Base-by-base conservation (phyloP, 2,888 invertebrate genomes). In the Poecilus cupreus region DNA sequence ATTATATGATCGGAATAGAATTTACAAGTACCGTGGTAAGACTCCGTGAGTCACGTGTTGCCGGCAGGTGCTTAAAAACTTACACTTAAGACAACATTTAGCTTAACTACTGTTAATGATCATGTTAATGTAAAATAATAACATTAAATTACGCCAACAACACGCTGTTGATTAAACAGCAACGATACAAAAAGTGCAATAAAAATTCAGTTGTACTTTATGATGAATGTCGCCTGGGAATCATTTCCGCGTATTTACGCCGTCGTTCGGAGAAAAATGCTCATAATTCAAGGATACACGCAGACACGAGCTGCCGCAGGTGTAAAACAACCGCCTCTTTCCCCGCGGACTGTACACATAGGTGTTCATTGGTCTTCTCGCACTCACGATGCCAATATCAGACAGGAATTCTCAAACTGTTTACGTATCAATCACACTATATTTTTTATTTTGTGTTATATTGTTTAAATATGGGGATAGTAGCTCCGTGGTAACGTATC, bases 211-310 rank as follows among this genome's bases (percentile, higher is more conserved):
- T 18, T 24, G 60, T 60, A 64, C 64, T 22, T 78, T 60, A 78
- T 64, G 60, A 78, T 78, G 37, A 76, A 75, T 75, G 51, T 54
- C 32, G 32, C 32, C 4, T 32, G 39, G 20, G 24, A 32, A 32
- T 32, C 32, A 72, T 80, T 80, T 80, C 80, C 80, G 80, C 72
- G 80, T 80, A 80, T 80, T 80, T 72, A 80, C 80, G 22, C 22
- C 57, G 24, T 22, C 13, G 24, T 80, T 80, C 80, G 26, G 20
- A 72, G 80, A 70, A 80, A 80, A 80, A 80, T 80, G 24, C 32
- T 51, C 57, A 72, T 80, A 80, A 80, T 80, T 80, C 80, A 80
- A 80, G 80, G 80, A 80, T 80, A 80, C 18, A 51, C 26, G 32
- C 79, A 18, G 57, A 54, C 54, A 57, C 57, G 51, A 37, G 51